Conservation (phyloP, 2,888 invertebrate species). For the Temnothorax ravouxi region DNA sequence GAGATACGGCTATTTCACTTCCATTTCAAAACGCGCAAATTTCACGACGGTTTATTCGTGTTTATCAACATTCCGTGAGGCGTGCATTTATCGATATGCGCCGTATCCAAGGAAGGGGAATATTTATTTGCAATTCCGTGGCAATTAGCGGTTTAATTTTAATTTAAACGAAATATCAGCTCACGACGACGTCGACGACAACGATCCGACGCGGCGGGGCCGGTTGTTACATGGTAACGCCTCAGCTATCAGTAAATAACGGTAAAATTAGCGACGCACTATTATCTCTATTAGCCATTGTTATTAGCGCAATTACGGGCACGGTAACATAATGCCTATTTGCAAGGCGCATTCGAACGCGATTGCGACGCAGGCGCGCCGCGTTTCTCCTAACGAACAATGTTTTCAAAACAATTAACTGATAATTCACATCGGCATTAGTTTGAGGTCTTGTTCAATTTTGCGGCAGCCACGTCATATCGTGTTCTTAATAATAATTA, state of each 20-base stretch:
- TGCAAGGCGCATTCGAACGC: conserved; percentile 29
- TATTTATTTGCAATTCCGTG: conserved; percentile 20
- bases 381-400: conserved; percentile 21
- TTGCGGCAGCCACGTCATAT: background rate
- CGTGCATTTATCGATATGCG: conserved; percentile 9
- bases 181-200: conserved; percentile 3
- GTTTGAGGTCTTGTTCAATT: conserved; percentile 34
- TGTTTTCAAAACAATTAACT: conserved; percentile 52
- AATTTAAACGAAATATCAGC: conserved; percentile 29
- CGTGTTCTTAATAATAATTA: background rate
- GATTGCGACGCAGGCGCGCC: background rate
- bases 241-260: conserved; percentile 24
- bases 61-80: background rate
- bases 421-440: conserved; percentile 39
- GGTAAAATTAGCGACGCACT: conserved; percentile 34
- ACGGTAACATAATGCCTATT: conserved; percentile 45
- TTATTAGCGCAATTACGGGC: conserved; percentile 34
- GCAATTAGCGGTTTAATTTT: conserved; percentile 19
- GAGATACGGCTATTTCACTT: background rate
- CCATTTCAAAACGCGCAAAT: background rate
- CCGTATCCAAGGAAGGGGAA: background rate
- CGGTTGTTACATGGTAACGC: too few species aligned
- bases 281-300: conserved; percentile 46
- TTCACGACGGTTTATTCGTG: background rate
- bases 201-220: background rate